Percentiles rank a stretch among this genome's conserved stretches.
Evolutionary conservation across 2,888 invertebrate species (phyloP).

Genomic region (Leptinotarsa tumamoca): DNA sequence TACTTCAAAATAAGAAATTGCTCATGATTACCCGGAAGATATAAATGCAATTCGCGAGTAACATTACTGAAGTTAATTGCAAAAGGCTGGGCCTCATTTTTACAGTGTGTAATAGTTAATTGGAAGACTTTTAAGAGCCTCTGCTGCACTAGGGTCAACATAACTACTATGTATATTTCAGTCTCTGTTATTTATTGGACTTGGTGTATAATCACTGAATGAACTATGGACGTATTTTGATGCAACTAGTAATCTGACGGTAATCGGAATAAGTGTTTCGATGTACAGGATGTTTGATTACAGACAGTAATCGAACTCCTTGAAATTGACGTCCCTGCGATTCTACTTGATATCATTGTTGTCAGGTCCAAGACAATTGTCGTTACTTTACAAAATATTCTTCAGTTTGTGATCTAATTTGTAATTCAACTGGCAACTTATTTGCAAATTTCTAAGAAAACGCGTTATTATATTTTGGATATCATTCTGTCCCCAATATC

Average conservation of each 20-base stretch:
- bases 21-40: constrained; percentile 54
- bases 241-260: constrained; percentile 33
- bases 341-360: too few relatives aligned
- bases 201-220: constrained; percentile 44
- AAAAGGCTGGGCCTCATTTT: constrained; percentile 54
- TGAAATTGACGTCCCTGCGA: background rate
- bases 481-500: too few relatives aligned
- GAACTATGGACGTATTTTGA: constrained; percentile 43
- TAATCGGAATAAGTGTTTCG: constrained; percentile 38
- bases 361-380: too few relatives aligned
- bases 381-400: too few relatives aligned
- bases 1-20: constrained; percentile 50
- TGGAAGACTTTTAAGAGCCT: constrained; percentile 48
- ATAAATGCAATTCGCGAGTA: constrained; percentile 48
- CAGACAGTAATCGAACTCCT: constrained; percentile 3
- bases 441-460: too few relatives aligned
- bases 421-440: too few relatives aligned
- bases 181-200: constrained; percentile 45
- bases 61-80: constrained; percentile 53
- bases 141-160: constrained; percentile 46
- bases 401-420: too few relatives aligned
- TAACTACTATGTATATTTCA: constrained; percentile 47
- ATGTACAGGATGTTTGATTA: constrained; percentile 31
- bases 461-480: too few relatives aligned
- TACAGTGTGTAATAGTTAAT: constrained; percentile 48